These are phyloP conservation scores for Nansenia antarctica DNA, from an alignment of 2,113 vertebrate genomes.

Conservation along the genomic window DNA sequence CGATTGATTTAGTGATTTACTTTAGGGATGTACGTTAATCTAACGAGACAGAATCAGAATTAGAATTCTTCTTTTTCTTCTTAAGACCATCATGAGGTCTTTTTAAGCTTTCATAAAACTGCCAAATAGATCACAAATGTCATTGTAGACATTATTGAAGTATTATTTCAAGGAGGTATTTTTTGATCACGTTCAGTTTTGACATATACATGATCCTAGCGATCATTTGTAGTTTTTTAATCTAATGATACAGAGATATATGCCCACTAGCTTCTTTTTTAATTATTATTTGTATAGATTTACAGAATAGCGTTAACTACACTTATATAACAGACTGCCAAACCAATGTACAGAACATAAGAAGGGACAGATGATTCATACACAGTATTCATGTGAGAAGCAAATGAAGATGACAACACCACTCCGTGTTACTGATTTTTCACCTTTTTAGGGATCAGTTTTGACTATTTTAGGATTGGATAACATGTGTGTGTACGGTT, in stretches of 20 bases:
- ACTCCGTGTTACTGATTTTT: conserved; percentile 17
- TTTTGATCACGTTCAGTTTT: conserved; percentile 20
- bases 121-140: conserved; percentile 12
- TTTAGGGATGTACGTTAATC: no score
- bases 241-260: neutral
- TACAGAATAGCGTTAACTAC: conserved; percentile 24
- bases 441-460: neutral
- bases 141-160: conserved; percentile 7
- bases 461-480: neutral
- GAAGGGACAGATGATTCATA: conserved; percentile 25
- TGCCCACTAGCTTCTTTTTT: no score
- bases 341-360: conserved; percentile 2
- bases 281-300: conserved; percentile 33
- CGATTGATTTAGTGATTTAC: conserved; percentile 39
- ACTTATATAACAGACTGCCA: conserved; percentile 14
- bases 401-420: conserved; percentile 35
- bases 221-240: neutral
- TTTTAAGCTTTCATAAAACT: conserved; percentile 24
- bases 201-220: neutral
- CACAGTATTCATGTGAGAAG: conserved; percentile 29
- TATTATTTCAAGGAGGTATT: conserved; percentile 11
- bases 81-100: no score
- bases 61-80: no score
- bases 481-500: conserved; percentile 30
- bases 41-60: no score